Base-by-base conservation (phyloP, 2,113 vertebrate species). In the Speoplatyrhinus poulsoni region DNA sequence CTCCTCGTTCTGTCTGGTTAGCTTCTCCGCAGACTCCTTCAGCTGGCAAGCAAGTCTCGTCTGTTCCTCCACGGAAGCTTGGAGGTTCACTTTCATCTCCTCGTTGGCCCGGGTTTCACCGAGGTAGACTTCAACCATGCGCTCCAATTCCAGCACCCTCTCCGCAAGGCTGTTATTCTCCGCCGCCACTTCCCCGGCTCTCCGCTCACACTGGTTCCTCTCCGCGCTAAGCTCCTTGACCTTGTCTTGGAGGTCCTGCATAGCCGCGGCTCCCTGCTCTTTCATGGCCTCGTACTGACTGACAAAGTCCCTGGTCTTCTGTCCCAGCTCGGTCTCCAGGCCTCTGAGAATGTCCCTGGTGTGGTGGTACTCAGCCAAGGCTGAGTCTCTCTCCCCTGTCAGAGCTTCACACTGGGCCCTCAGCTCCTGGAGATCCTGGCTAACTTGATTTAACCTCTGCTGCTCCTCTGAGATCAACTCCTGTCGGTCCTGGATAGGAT, bases 271-370 rank as follows among this genome's bases (percentile, higher is more conserved):
- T 60, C 93, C 94, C 59, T 96, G 94, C 7, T 96, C 94, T 70
- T 93, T 96, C 94, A 96, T 95, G 26, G 92, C 91, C 75, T 94
- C 84, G 85, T 95, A 95, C 68, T 96, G 95, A 64, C 88, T 76
- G 73, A 95, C 92, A 84, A 98, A 95, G 76, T 95, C 92, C 32
- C 93, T 92, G 46, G 95, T 95, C 62, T 92, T 94, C 79, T 97
- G 94, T 1, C 90, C 90, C 9, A 99, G 84, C 71, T 98, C 95
- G 50, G 89, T 72, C 73, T 97, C 94, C 49, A 96, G 81, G 62
- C 86, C 92, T 87, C 92, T 91, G 85, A 97, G 92, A 26, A 94
- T 93, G 67, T 93, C 92, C 70, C 90, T 89, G 60, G 95, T 91
- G 72, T 89, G 90, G 50, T 95, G 91, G 65, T 94, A 96, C 81